Evolutionary conservation across 2,113 vertebrate genomes (phyloP), one percentile per base, ranked within the genome.

Genomic region (Heterotilapia buettikoferi): DNA sequence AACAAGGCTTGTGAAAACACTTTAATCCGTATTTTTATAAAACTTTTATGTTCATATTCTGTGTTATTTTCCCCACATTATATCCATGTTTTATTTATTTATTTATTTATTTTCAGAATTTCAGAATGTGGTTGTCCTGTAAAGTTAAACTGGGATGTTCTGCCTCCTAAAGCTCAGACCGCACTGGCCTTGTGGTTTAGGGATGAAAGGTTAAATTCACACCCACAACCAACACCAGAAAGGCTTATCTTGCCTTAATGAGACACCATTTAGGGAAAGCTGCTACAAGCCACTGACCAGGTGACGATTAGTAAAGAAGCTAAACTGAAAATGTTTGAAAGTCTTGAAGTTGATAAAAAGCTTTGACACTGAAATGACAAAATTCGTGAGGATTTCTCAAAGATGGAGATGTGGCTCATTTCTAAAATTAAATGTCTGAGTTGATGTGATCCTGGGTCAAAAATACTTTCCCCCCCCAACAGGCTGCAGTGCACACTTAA

Each of bases 351-450:
- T 13, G 26, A 68, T 78, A 47, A 76, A 47, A 76, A 19, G 24
- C 71, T 76, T 31, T 47, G 26, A 59, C 14, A 6, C 2, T 45
- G 9, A 82, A 82, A 14, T 36, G 24, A 38, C 6, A 76, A 78
- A 33, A 43, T 57, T 76, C 4, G 33, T 24, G 16, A 21, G 5
- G 31, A 29, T 40, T 19, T 84, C 61, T 79, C 3, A 50, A 26
- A 71, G 36, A 83, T 85, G 59, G 43, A 83, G 50, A 83, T 87
- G 54, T 80, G 82, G 36, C 80, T 71, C 6, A 14, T 71, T 81
- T 89, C 80, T 86, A 83, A 89, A 86, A 90, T 24, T 86, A 86
- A 88, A 59, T 13, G 26, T 88, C 53, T 80, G 61, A 79, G 85
- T 81, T 29, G 53, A 90, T 54, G 84, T 71, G 26, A 87, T 86